Base-by-base conservation (phyloP, 2,113 vertebrate species). In the Tyto alba region DNA sequence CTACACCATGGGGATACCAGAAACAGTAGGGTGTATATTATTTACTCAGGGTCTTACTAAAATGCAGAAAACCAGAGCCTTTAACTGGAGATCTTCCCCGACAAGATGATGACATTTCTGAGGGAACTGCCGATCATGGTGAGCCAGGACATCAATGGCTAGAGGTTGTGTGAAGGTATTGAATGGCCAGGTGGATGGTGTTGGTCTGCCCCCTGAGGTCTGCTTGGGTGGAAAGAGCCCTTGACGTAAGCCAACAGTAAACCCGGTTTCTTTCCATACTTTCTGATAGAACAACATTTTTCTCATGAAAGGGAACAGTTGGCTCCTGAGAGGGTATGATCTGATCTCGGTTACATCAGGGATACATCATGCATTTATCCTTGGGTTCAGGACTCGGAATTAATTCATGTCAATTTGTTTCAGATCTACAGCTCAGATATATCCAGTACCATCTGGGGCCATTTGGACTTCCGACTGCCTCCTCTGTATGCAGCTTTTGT, bases 401-500 rank as follows among this genome's bases (percentile, higher is more conserved):
- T 81, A 62, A 95, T 74, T 83, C 8, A 48, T 86, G 71, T 67
- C 63, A 57, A 76, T 95, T 94, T 93, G 23, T 98, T 98, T 63
- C 94, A 98, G 99, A 78, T 96, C 84, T 99, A 99, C 96, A 97
- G 79, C 56, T 98, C 98, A 27, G 95, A 97, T 3, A 60, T 95
- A 62, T 98, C 97, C 94, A 99, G 99, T 97, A 98, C 97, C 16
- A 96, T 99, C 79, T 99, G 99, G 99, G 99, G 98, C 22, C 98
- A 89, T 91, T 87, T 98, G 27, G 96, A 97, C 32, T 76, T 98
- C 32, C 97, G 75, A 56, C 98, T 99, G 29, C 98, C 99, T 59
- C 98, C 99, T 38, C 85, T 98, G 36, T 99, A 98, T 22, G 98
- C 99, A 85, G 99, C 99, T 56, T 99, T 99, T 90, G 98, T 99